Base-by-base conservation (phyloP, 2,888 invertebrate genomes). In the Himalopsyche anomala region DNA sequence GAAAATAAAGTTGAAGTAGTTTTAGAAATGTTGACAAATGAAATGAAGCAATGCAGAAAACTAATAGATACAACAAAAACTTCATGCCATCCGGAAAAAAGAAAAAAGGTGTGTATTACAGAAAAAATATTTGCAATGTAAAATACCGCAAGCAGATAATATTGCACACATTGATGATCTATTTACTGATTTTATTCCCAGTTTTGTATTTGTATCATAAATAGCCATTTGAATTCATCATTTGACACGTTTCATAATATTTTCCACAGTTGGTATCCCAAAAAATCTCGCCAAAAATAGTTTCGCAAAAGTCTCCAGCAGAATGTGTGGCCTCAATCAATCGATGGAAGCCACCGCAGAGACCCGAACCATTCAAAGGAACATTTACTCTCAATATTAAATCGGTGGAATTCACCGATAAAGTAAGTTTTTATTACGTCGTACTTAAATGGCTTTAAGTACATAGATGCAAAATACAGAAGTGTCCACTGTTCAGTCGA, bases 21-120 rank as follows among this genome's bases (percentile, higher is more conserved):
- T 36, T 62, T 86, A 12, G 81, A 88, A 51, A 84, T 80, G 17
- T 84, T 88, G 55, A 79, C 84, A 28, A 42, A 85, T 11, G 85
- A 88, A 85, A 81, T 86, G 45, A 80, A 86, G 79, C 84, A 74
- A 79, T 87, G 85, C 17, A 56, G 83, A 69, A 45, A 56, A 38
- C 62, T 85, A 19, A 82, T 82, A 36, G 74, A 36, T 15, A 74
- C 74, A 36, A 12, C 74, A 36, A 62, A 8, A 19, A 38, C 74
- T 11, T 38, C 74, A 74, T 36, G 15, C 5, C 36, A 38, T 36
- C 3, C 9, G 11, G 36, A 69, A 2, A 74, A 74, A 12, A 12
- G 5, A 12, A 36, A 11, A 38, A 28, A 36, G 74, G 74, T 74
- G 74, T 74, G 74, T 74, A 15, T 15, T 28, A 9, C 36, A 74